These are phyloP conservation scores for Megaceryle maxima DNA, from an alignment of 2,113 vertebrate genomes.

Conservation along the genomic window DNA sequence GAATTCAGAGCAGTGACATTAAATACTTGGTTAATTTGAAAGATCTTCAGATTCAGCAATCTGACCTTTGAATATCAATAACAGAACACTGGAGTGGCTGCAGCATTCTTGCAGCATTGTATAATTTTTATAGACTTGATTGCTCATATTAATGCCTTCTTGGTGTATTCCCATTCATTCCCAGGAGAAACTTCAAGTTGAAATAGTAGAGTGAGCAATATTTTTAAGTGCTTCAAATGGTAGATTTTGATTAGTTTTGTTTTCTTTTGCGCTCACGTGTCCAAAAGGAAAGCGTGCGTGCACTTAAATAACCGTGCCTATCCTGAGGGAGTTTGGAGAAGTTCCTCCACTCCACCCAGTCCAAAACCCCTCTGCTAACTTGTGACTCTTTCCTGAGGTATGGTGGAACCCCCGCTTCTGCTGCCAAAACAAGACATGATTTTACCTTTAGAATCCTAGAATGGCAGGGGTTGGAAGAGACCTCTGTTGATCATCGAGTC, in stretches of 20 bases:
- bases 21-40: conserved; percentile 40
- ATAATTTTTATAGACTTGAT: conserved; percentile 15
- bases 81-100: neutral
- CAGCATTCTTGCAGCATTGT: neutral
- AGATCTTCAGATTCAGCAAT: conserved; percentile 29
- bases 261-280: neutral
- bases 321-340: neutral
- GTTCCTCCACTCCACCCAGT: neutral
- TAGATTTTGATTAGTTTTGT: neutral
- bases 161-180: neutral
- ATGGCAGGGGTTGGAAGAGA: too few relatives aligned
- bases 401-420: neutral
- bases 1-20: conserved; percentile 20
- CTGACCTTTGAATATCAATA: neutral
- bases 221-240: neutral
- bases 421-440: neutral
- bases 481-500: too few relatives aligned
- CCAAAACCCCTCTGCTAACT: neutral
- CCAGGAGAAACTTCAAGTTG: neutral
- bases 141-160: neutral
- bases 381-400: neutral
- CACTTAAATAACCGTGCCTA: neutral
- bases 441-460: neutral
- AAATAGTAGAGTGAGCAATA: neutral
- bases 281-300: neutral